Base-by-base conservation (phyloP, 2,797 vertebrate genomes). In the Catamblyrhynchus diadema region DNA sequence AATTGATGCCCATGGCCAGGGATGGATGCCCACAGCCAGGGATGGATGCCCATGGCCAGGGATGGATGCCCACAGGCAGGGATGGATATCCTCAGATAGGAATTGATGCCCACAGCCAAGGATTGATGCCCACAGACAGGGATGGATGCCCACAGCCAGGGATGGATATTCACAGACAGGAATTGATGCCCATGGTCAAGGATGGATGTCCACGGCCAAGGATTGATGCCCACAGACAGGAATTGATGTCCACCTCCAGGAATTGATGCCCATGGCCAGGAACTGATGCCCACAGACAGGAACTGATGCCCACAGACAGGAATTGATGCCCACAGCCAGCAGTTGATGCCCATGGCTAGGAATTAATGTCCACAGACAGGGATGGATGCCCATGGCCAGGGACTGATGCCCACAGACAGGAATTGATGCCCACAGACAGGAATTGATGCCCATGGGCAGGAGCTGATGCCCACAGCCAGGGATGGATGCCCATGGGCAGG, bases 281-380 rank as follows among this genome's bases (percentile, higher is more conserved):
- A 2, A 62, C 5, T 5, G 24, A 5, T 19, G 13, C 5, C 45
- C 44, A 28, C 8, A 21, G 50, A 0, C 1, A 53, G 47, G n/a
- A 6, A 47, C 5, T 8, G 33, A 5, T 53, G 5, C 2, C 37
- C 39, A 54, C 1, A 2, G 10, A 1, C n/a, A 66, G 9, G n/a
- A 2, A 9, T 3, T 12, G 24, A 3, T 44, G 14, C 2, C 10
- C 32, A 56, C 2, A 1, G 25, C 0, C 27, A 37, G 20, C 20
- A 1, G 33, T 2, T 6, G 45, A 2, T 50, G 11, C 4, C 47
- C 20, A 50, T 0, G 0, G 11, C 0, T 19, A 44, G 25, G 11
- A 1, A 16, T 4, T 12, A 22, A 6, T 39, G 8, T 0, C 27
- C 27, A 25, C 0, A 2, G 30, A 0, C n/a, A 35, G 53, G 11